Conservation (phyloP, 2,113 vertebrate genomes). For the Callipepla californica region DNA sequence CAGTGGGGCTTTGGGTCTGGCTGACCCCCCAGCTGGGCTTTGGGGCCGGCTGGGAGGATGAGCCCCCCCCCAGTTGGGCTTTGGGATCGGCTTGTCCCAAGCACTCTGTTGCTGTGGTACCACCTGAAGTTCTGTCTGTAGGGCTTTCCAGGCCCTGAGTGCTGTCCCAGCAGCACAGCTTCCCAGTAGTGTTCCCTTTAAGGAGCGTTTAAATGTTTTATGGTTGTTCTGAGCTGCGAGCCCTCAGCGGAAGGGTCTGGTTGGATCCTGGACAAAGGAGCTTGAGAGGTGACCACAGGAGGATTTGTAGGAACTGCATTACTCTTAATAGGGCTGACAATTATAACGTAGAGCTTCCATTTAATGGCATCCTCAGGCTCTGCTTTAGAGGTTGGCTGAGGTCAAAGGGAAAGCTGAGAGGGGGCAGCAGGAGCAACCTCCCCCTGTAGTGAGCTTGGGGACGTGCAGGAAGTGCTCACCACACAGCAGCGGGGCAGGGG, state of each 20-base stretch:
- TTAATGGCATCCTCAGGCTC: too few relatives aligned
- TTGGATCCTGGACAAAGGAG: background rate
- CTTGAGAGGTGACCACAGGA: background rate
- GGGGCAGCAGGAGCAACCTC: background rate
- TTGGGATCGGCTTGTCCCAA: too few relatives aligned
- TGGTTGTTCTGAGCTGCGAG: background rate
- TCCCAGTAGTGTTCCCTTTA: background rate
- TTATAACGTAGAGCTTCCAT: background rate
- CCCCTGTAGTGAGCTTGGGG: background rate
- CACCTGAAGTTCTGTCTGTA: background rate
- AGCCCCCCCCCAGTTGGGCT: too few relatives aligned
- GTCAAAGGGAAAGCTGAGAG: background rate
- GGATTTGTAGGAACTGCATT: background rate
- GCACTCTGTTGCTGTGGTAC: too few relatives aligned
- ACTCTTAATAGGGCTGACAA: background rate
- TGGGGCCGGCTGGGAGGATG: too few relatives aligned
- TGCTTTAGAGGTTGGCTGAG: background rate
- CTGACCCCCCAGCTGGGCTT: too few relatives aligned
- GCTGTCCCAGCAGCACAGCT: background rate
- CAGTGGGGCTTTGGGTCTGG: too few relatives aligned
- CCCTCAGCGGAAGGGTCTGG: background rate
- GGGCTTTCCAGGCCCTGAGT: background rate
- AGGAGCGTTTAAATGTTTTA: background rate
- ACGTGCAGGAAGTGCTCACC: background rate
- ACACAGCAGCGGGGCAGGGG: rapidly evolving